Conservation (phyloP, 2,888 invertebrate genomes). For the Lepeophtheirus nordmannii region DNA sequence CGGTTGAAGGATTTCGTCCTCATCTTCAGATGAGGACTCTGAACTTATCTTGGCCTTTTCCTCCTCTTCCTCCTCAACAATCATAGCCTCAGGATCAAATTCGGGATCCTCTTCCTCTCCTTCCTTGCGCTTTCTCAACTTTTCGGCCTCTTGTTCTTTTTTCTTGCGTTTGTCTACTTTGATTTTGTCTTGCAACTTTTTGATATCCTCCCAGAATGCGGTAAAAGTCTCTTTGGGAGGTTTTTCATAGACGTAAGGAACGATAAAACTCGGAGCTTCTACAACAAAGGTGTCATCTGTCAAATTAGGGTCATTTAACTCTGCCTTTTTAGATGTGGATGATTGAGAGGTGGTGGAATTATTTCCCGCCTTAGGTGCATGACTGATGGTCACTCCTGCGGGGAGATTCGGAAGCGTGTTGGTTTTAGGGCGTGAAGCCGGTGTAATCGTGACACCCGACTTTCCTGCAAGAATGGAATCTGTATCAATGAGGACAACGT, state of each 20-base stretch:
- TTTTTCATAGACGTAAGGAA: constrained; percentile 82
- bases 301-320: constrained; percentile 48
- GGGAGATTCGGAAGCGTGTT: constrained; percentile 4
- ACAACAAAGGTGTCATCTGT: constrained; percentile 85
- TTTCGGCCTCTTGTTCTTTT: constrained; percentile 40
- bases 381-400: constrained; percentile 23
- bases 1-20: constrained; percentile 28
- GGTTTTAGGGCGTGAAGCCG: constrained; percentile 32
- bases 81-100: constrained; percentile 30
- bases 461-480: constrained; percentile 52
- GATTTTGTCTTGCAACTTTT: constrained; percentile 29
- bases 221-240: constrained; percentile 47
- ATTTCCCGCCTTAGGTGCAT: constrained; percentile 23
- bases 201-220: constrained; percentile 27
- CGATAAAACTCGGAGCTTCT: constrained; percentile 80
- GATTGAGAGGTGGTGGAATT: constrained; percentile 25
- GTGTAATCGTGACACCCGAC: constrained; percentile 32
- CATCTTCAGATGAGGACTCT: constrained; percentile 29
- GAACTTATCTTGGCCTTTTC: constrained; percentile 29
- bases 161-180: constrained; percentile 37
- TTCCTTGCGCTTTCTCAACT: constrained; percentile 33
- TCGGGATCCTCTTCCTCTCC: constrained; percentile 27
- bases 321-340: constrained; percentile 30
- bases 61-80: constrained; percentile 24
- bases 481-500: constrained; percentile 60